A percentile compares a stretch with the other conserved stretches of the same genome.
phyloP scores from a whole-genome alignment of 1,140 invertebrate genomes.

The Portunus trituberculatus region DNA sequence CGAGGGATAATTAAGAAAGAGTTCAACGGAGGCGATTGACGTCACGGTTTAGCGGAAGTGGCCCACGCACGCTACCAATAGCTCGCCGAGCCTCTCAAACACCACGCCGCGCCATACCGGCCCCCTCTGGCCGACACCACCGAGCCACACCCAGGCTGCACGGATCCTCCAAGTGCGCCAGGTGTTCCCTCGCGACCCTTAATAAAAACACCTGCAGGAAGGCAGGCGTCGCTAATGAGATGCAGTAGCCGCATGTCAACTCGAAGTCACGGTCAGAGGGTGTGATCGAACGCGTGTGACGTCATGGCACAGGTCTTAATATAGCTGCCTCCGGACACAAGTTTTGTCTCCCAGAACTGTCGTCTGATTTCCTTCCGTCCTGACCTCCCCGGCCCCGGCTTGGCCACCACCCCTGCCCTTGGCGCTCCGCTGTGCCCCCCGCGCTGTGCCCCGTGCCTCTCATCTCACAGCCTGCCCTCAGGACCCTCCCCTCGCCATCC shows the following conservation, averaged over 20 bases:
- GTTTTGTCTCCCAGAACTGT: constrained; percentile 11
- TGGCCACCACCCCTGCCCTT: background rate
- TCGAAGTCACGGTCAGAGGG: background rate
- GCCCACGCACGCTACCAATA: constrained; percentile 17
- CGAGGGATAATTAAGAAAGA: constrained; percentile 2
- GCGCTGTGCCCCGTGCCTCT: background rate
- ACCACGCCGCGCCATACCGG: background rate
- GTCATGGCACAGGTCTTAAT: background rate
- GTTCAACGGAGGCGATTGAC: constrained; percentile 18
- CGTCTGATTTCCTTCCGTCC: background rate
- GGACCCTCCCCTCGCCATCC: background rate
- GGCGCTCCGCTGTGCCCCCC: background rate
- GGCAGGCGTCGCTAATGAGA: background rate
- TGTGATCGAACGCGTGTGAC: background rate
- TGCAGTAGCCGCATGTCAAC: background rate
- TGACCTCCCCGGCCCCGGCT: background rate
- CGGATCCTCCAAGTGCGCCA: no score
- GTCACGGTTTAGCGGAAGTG: constrained; percentile 18
- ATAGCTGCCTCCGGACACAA: constrained; percentile 18
- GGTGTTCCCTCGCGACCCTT: no score
- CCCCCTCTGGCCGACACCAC: background rate
- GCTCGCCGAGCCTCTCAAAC: background rate
- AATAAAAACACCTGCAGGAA: background rate
- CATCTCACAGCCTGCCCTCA: background rate
- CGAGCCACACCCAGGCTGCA: no score